Evolutionary conservation across 1,140 invertebrate genomes (phyloP).

Genomic region (Ectropis grisescens): DNA sequence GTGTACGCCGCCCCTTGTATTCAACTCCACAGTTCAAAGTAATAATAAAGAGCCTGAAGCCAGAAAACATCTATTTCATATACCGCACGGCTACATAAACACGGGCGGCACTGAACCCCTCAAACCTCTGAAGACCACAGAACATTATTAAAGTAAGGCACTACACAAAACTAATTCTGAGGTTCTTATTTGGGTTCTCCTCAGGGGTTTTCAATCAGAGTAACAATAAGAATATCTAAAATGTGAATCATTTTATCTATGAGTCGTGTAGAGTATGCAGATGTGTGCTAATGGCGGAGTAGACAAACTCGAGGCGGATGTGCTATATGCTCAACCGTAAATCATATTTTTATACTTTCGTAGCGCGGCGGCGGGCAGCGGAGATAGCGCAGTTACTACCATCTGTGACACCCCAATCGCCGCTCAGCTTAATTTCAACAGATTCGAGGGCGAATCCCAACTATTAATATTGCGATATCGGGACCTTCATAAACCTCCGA

Average conservation of each 20-base stretch:
- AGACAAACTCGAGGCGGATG: conserved; percentile 23
- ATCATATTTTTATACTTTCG: conserved; percentile 58
- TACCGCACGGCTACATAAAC: conserved; percentile 43
- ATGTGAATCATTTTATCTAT: conserved; percentile 7
- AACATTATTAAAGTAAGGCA: conserved; percentile 57
- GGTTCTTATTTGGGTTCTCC: conserved; percentile 35
- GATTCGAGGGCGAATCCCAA: conserved; percentile 35
- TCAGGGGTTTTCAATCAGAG: conserved; percentile 21
- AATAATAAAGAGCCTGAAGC: conserved; percentile 68
- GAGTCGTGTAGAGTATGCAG: conserved; percentile 15
- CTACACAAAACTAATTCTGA: conserved; percentile 54
- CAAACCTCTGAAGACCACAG: conserved; percentile 53
- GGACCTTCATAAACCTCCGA: conserved; percentile 1
- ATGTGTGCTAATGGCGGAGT: conserved; percentile 24
- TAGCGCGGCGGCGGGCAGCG: conserved; percentile 28
- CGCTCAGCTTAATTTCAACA: conserved; percentile 46
- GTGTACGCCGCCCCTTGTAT: conserved; percentile 25
- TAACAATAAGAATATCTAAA: conserved; percentile 20
- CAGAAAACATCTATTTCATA: conserved; percentile 65
- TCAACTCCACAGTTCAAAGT: conserved; percentile 48
- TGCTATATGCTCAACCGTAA: conserved; percentile 38
- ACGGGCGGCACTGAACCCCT: conserved; percentile 31
- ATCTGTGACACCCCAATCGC: conserved; percentile 53
- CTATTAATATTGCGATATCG: conserved; percentile 33
- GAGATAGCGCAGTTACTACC: conserved; percentile 41